These are phyloP conservation scores for Xylocopa sonorina DNA, from an alignment of 1,140 invertebrate genomes.

Conservation along the genomic window DNA sequence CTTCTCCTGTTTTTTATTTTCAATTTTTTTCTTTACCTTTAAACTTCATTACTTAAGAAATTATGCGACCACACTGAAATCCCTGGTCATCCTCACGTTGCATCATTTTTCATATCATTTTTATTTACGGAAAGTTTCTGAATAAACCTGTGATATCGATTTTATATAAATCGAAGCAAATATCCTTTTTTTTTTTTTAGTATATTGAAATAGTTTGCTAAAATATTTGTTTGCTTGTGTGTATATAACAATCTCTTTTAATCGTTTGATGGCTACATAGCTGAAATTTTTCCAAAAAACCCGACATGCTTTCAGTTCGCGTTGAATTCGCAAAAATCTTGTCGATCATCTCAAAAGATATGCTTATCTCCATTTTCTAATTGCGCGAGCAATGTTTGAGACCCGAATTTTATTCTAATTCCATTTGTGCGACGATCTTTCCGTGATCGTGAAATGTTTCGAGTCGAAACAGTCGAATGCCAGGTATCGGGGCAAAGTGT, in stretches of 20 bases:
- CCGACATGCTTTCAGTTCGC: neutral
- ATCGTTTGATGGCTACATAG: neutral
- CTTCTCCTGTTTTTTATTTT: conserved; percentile 23
- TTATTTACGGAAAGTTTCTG: too few relatives aligned
- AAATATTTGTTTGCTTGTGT: neutral
- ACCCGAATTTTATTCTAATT: too few relatives aligned
- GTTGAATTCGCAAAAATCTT: neutral
- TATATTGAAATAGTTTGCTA: neutral
- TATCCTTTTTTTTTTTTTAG: neutral
- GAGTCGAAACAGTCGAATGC: neutral
- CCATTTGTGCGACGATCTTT: too few relatives aligned
- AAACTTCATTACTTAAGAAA: neutral
- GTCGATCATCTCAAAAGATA: neutral
- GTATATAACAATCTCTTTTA: neutral
- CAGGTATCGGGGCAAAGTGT: neutral
- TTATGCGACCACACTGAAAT: neutral
- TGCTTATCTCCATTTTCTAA: neutral
- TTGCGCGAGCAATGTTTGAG: conserved; percentile 3
- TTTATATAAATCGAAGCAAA: neutral
- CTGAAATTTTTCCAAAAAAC: neutral
- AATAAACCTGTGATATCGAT: neutral
- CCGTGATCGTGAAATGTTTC: neutral
- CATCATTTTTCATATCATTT: too few relatives aligned
- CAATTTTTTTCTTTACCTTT: neutral
- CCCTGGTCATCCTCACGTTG: too few relatives aligned